phyloP scores from a whole-genome alignment of 2,797 vertebrate species.

The Poecilia wingei region DNA sequence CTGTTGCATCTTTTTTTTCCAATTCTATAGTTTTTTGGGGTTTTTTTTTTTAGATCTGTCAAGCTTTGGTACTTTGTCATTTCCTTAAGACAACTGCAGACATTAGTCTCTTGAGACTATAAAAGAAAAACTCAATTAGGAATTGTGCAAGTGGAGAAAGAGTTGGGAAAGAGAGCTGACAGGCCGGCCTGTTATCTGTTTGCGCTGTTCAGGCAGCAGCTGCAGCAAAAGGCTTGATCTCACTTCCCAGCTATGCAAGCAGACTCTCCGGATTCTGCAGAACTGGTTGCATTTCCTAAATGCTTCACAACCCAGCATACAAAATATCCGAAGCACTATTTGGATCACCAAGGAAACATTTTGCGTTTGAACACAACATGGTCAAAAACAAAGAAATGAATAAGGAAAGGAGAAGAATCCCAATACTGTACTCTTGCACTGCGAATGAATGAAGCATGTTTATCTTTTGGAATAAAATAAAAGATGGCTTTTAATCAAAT shows the following conservation, averaged over 20 bases:
- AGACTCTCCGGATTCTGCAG: conserved; percentile 75
- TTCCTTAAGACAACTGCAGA: conserved; percentile 27
- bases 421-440: not conserved
- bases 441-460: not conserved
- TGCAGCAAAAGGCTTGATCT: conserved; percentile 76
- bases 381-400: not conserved
- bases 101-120: conserved; percentile 28
- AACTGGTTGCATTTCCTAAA: conserved; percentile 74
- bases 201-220: conserved; percentile 75
- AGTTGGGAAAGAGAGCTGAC: conserved; percentile 41
- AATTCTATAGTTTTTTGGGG: too few relatives aligned
- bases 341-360: conserved; percentile 38
- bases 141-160: conserved; percentile 24
- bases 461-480: not conserved
- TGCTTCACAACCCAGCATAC: conserved; percentile 34
- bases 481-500: not conserved
- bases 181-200: conserved; percentile 70
- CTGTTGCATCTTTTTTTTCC: not conserved
- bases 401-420: not conserved
- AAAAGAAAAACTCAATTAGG: conserved; percentile 31
- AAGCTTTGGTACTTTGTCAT: conserved; percentile 39
- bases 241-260: conserved; percentile 79
- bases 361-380: conserved; percentile 22
- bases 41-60: conserved; percentile 25
- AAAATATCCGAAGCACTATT: conserved; percentile 56